phyloP scores from a whole-genome alignment of 1,140 invertebrate genomes.

The Oedothorax gibbosus region DNA sequence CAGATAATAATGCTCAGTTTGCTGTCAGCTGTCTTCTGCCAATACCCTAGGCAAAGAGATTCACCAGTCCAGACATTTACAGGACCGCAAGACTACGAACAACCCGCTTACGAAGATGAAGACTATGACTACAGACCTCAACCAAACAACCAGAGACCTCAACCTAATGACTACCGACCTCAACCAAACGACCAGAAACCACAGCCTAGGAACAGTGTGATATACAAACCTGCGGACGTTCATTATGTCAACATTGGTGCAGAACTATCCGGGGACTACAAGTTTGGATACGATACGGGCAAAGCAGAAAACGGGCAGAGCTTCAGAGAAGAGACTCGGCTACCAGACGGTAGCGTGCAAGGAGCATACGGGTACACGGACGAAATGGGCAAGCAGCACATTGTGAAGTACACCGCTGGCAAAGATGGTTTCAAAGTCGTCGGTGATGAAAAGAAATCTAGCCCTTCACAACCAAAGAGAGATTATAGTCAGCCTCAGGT shows the following conservation, averaged over 20 bases:
- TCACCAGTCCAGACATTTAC: background rate
- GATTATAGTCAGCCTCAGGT: constrained; percentile 4
- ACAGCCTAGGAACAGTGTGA: constrained; percentile 20
- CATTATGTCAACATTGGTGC: constrained; percentile 61
- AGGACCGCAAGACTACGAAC: background rate
- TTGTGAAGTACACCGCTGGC: constrained; percentile 76
- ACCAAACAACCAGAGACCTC: background rate
- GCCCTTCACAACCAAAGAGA: constrained; percentile 6
- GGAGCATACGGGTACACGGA: constrained; percentile 75
- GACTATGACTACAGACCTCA: background rate
- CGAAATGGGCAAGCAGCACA: constrained; percentile 71
- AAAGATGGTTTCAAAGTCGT: constrained; percentile 75
- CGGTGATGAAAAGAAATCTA: constrained; percentile 64
- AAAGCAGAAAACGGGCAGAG: constrained; percentile 55
- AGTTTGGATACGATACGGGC: constrained; percentile 63
- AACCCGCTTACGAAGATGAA: constrained; percentile 4
- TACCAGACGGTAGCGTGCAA: constrained; percentile 67
- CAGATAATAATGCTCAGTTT: constrained; percentile 30
- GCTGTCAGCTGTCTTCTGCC: background rate
- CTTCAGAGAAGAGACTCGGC: constrained; percentile 62
- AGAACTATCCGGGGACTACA: constrained; percentile 61
- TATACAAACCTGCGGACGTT: constrained; percentile 46
- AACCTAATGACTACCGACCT: background rate
- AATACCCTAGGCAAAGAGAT: constrained; percentile 22
- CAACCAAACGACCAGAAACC: background rate